These are phyloP conservation scores for Nebria ingens DNA, from an alignment of 1,140 invertebrate genomes.

Conservation along the genomic window DNA sequence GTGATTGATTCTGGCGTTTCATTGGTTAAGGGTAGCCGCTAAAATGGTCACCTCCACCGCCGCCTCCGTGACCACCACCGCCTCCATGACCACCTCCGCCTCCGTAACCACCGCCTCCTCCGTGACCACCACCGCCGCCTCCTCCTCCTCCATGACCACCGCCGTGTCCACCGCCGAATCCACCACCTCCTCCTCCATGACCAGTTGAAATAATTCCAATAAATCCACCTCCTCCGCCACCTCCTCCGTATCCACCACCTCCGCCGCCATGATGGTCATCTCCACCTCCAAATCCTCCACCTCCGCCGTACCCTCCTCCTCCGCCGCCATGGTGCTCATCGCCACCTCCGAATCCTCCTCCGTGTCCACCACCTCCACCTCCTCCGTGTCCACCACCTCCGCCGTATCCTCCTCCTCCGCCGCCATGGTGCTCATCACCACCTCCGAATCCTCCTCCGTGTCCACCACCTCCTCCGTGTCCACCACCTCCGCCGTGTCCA, in stretches of 20 bases:
- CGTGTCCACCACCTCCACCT: background rate
- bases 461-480: conserved; percentile 15
- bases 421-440: background rate
- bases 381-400: background rate
- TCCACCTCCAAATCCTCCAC: background rate
- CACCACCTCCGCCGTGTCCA: background rate
- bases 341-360: background rate
- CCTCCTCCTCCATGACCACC: background rate
- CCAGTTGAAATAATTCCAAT: background rate
- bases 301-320: background rate
- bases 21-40: background rate
- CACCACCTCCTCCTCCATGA: background rate
- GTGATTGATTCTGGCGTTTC: background rate
- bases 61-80: background rate
- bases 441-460: background rate
- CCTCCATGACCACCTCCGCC: background rate
- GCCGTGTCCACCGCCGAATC: conserved; percentile 2
- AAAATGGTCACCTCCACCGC: background rate
- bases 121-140: background rate
- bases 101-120: background rate
- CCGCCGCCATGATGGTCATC: background rate
- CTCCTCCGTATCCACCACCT: background rate
- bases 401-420: background rate
- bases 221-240: background rate
- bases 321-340: background rate